Base-by-base conservation (phyloP, 2,888 invertebrate genomes). In the Cheilosia scutellata region DNA sequence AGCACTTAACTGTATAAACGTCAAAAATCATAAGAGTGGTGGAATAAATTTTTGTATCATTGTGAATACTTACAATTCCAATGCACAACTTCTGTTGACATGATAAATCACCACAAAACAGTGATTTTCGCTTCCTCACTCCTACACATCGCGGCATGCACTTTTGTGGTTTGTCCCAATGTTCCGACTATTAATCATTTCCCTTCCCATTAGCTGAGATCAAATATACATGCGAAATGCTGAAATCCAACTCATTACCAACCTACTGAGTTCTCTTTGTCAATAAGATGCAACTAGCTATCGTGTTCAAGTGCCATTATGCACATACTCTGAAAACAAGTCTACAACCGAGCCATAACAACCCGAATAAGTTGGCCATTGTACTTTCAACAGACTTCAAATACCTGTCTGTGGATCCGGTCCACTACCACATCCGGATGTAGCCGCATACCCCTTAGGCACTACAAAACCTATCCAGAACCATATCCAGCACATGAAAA, bases 211-310 rank as follows among this genome's bases (percentile, higher is more conserved):
- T 37, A 37, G 37, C 44, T 63, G 31, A n/a, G 49, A 47, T 11
- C 4, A 49, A 40, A 53, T 62, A 44, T 42, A 42, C 72, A 62
- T 29, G 40, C 40, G 42, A n/a, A 2, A 11, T 11, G 71, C 13
- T 20, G 33, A 37, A 25, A 49, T 60, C 9, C 16, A 51, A 31
- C 40, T 76, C 31, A 51, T 62, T 75, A 42, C 33, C 40, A n/a
- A 27, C 44, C 31, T 51, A 51, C 44, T 31, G 29, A 16, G 63
- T 25, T 27, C 13, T 25, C 51, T 53, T 51, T 82, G 51, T 65
- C 51, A 76, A 68, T 55, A 55, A 75, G 76, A 71, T 58, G 63
- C 58, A 82, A 70, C 47, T 49, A 37, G 62, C 31, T 65, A 76
- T 53, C 49, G 20, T 53, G 57, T 44, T 44, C 33, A 16, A 51